phyloP scores from a whole-genome alignment of 1,140 invertebrate genomes.

The Drosophila navojoa region DNA sequence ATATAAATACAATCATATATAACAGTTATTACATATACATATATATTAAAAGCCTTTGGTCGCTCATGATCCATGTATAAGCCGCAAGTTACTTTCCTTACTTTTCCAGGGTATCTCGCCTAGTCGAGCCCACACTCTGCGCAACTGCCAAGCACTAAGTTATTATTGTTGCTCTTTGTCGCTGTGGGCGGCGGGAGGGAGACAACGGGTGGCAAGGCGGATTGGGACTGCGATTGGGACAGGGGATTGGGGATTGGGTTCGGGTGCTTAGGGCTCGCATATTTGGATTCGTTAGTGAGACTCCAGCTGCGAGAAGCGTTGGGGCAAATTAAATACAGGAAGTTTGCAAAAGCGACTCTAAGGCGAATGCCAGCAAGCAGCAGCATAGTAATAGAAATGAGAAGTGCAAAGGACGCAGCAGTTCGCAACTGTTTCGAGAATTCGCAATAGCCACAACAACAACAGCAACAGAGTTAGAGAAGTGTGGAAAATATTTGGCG shows the following conservation, averaged over 20 bases:
- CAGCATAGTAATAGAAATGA: slow-evolving; percentile 64
- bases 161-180: slow-evolving; percentile 51
- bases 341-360: slow-evolving; percentile 65
- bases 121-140: background rate
- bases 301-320: slow-evolving; percentile 41
- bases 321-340: slow-evolving; percentile 75
- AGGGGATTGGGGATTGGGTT: slow-evolving; percentile 15
- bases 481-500: slow-evolving; percentile 20
- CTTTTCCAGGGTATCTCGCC: slow-evolving; percentile 6
- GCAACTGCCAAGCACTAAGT: slow-evolving; percentile 6
- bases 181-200: background rate
- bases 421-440: slow-evolving; percentile 30
- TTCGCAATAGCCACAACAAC: slow-evolving; percentile 28
- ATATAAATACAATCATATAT: too few relatives aligned
- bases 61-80: background rate
- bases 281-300: slow-evolving; percentile 32
- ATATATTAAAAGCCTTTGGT: background rate
- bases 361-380: slow-evolving; percentile 49
- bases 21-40: too few relatives aligned
- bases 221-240: slow-evolving; percentile 13
- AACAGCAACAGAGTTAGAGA: background rate
- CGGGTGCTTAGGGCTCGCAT: slow-evolving; percentile 7
- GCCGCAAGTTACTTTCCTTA: too few relatives aligned
- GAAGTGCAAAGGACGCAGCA: slow-evolving; percentile 43
- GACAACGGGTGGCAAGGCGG: slow-evolving; percentile 6